Evolutionary conservation across 30 jellyfish, hydroid and myxozoan species (phyloP), one percentile per base, ranked within the genome.

Genomic region (Aurelia aurita complex sp. Pacific): DNA sequence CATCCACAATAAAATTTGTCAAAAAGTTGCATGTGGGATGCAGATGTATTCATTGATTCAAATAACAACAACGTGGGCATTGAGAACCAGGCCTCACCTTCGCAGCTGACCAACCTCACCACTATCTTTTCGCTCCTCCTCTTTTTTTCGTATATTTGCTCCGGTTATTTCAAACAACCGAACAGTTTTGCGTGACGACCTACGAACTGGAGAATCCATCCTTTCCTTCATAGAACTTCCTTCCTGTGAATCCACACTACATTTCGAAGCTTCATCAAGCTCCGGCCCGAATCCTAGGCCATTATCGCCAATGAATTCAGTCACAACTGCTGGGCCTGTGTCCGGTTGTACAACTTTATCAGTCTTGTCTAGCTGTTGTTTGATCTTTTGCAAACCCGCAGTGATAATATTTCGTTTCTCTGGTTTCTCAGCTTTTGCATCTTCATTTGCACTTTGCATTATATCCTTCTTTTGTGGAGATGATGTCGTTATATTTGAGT

Each of bases 291-390:
- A 83, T 59, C 82, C 67, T 17, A n/a, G 50, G 43, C 73, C 92
- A 67, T 64, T 62, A 72, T 65, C 82, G 51, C 82, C 92, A 38
- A 83, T 83, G 70, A 83, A 83, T 32, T 83, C 86, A 9, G 92
- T 83, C 57, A 83, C 92, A 54, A 83, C 92, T 34, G 92, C 92
- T 42, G 92, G 92, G 29, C 85, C 92, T 8, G 85, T 43, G 43
- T 77, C 77, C 38, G 78, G 69, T 55, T 64, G 14, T 43, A 65
- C 68, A 16, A 62, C 8, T 71, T 70, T 83, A 18, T 74, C 86
- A 13, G 86, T 73, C 23, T 62, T 83, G 4, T 59, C 83, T 23
- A 83, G 86, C 86, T 83, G 92, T 60, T 71, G 64, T 18, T 83
- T 83, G 14, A 83, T 57, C 82, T 83, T 83, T 73, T 83, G 85